phyloP scores from a whole-genome alignment of 2,888 invertebrate species.

The Cantharis lateralis region DNA sequence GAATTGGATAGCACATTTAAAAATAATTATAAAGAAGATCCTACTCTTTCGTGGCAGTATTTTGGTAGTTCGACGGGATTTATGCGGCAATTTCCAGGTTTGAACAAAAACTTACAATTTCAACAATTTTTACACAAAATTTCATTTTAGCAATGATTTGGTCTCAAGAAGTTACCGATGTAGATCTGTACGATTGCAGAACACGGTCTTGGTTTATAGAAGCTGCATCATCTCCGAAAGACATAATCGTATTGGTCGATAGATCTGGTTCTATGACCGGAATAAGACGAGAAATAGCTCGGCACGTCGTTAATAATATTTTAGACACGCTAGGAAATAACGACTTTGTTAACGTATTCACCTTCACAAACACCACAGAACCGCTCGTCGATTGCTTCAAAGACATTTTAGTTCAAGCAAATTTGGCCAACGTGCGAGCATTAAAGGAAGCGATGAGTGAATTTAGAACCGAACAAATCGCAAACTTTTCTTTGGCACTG shows the following conservation, averaged over 20 bases:
- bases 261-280: constrained; percentile 70
- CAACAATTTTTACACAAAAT: not conserved
- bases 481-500: constrained; percentile 90
- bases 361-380: constrained; percentile 82
- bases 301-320: constrained; percentile 84
- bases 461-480: constrained; percentile 84
- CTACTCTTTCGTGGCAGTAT: constrained; percentile 95
- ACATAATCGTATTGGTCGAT: constrained; percentile 74
- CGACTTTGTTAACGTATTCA: constrained; percentile 96
- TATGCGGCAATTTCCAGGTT: constrained; percentile 94
- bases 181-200: constrained; percentile 94
- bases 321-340: constrained; percentile 96
- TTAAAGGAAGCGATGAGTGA: constrained; percentile 79
- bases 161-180: constrained; percentile 68
- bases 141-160: constrained; percentile 71
- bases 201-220: constrained; percentile 96
- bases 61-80: constrained; percentile 97
- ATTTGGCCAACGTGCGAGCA: constrained; percentile 80
- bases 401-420: constrained; percentile 88
- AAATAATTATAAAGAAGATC: constrained; percentile 83
- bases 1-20: constrained; percentile 87
- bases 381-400: constrained; percentile 88
- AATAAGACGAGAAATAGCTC: constrained; percentile 85
- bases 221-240: constrained; percentile 97
- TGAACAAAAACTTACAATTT: not conserved